Percentiles rank a stretch among this genome's conserved stretches.
Evolutionary conservation across 2,113 vertebrate genomes (phyloP).

Genomic region (Gadus macrocephalus): DNA sequence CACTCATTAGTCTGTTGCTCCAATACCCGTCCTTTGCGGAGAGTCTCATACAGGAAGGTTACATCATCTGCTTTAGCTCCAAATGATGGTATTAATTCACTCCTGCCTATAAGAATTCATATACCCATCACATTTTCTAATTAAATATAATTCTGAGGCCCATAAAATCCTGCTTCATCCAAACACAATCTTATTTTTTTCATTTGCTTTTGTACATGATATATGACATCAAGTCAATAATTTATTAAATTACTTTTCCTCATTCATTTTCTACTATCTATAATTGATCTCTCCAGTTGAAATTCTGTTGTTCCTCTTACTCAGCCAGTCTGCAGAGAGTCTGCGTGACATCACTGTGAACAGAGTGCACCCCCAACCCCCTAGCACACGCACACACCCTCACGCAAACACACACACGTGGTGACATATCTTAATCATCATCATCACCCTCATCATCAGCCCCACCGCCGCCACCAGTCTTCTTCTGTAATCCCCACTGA

Average conservation of each 20-base stretch:
- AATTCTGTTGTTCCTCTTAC: constrained; percentile 79
- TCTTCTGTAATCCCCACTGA: background rate
- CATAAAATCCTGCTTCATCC: constrained; percentile 75
- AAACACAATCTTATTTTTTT: constrained; percentile 78
- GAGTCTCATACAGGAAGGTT: constrained; percentile 38
- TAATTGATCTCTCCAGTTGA: constrained; percentile 82
- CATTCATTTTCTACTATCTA: constrained; percentile 82
- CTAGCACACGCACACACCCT: constrained; percentile 8
- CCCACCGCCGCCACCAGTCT: too few species aligned
- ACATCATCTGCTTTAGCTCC: constrained; percentile 52
- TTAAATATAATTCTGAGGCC: constrained; percentile 77
- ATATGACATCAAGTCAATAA: constrained; percentile 81
- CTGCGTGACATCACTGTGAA: constrained; percentile 70
- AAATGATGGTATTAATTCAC: constrained; percentile 65
- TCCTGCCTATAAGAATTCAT: constrained; percentile 58
- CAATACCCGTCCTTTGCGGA: constrained; percentile 33
- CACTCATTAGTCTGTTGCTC: constrained; percentile 27
- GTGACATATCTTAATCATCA: constrained; percentile 17
- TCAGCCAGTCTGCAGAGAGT: constrained; percentile 66
- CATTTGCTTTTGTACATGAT: constrained; percentile 78
- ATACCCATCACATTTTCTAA: constrained; percentile 71
- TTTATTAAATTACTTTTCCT: constrained; percentile 80
- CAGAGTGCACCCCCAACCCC: constrained; percentile 31
- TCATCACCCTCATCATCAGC: constrained; percentile 8
- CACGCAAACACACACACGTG: constrained; percentile 6